Evolutionary conservation across 2,797 vertebrate genomes (phyloP).

Genomic region (Peromyscus eremicus): DNA sequence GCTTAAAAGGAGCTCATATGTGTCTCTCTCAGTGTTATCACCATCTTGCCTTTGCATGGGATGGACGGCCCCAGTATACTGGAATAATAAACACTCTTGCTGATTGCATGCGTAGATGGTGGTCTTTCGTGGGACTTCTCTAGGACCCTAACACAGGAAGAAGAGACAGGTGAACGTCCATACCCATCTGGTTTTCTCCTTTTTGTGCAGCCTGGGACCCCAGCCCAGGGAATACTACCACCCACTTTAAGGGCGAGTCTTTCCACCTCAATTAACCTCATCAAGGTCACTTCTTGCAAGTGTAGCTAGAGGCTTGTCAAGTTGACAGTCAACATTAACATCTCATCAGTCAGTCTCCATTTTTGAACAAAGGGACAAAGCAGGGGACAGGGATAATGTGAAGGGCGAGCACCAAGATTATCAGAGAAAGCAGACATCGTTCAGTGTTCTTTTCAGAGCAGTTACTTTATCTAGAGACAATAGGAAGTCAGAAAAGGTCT

Average conservation of each 20-base stretch:
- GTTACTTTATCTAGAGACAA: not conserved
- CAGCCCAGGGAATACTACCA: not conserved
- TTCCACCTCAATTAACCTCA: not conserved
- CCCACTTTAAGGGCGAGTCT: not conserved
- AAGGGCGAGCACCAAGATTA: not conserved
- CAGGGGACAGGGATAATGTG: not conserved
- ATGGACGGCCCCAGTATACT: no score
- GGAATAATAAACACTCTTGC: no score
- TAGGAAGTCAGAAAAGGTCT: not conserved
- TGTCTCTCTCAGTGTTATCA: no score
- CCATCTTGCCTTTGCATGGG: no score
- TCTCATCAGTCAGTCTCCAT: not conserved
- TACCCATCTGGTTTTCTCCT: not conserved
- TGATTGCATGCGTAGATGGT: no score
- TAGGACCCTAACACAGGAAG: not conserved
- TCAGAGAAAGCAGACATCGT: not conserved
- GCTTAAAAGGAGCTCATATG: no score
- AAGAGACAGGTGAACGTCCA: not conserved
- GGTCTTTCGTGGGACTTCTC: no score
- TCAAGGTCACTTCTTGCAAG: not conserved
- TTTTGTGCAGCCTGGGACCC: not conserved
- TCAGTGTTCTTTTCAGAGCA: not conserved
- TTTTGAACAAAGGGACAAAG: not conserved
- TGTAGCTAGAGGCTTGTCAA: not conserved
- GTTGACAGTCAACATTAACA: not conserved